Percentiles rank a stretch among this genome's conserved stretches.
Evolutionary conservation across 2,888 invertebrate genomes (phyloP).

Genomic region (Ochlodes sylvanus): DNA sequence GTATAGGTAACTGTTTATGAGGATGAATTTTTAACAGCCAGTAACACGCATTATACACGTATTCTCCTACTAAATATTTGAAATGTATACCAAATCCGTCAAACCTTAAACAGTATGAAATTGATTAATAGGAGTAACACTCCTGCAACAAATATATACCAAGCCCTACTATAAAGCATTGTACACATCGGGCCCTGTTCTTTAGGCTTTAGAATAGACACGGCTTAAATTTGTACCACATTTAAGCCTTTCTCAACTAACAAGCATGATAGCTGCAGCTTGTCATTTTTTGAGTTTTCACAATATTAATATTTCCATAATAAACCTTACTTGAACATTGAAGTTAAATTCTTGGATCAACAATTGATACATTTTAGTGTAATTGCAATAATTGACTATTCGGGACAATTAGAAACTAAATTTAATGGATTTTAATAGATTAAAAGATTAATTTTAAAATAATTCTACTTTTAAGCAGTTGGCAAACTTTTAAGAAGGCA

Average conservation of each 20-base stretch:
- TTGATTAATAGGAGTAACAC: constrained; percentile 17
- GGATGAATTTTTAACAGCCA: constrained; percentile 9
- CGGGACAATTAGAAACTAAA: no score
- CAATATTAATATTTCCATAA: not conserved
- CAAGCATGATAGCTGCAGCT: constrained; percentile 68
- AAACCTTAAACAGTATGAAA: constrained; percentile 17
- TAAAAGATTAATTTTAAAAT: no score
- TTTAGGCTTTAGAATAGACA: constrained; percentile 59
- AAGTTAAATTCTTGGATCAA: constrained; percentile 1
- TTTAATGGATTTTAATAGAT: no score
- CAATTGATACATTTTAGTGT: no score
- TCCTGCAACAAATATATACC: constrained; percentile 51
- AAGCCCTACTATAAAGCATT: constrained; percentile 62
- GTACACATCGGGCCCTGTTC: constrained; percentile 62
- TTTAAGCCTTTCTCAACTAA: constrained; percentile 65
- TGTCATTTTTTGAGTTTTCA: constrained; percentile 54
- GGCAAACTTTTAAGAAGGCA: no score
- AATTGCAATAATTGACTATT: no score
- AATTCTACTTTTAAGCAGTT: no score
- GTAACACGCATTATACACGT: constrained; percentile 14
- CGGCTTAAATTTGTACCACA: constrained; percentile 70
- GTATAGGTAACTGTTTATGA: not conserved
- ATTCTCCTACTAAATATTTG: constrained; percentile 6
- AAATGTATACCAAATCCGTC: constrained; percentile 20
- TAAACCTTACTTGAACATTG: not conserved